Evolutionary conservation across 2,888 invertebrate species (phyloP).

Genomic region (Dasysyrphus albostriatus): DNA sequence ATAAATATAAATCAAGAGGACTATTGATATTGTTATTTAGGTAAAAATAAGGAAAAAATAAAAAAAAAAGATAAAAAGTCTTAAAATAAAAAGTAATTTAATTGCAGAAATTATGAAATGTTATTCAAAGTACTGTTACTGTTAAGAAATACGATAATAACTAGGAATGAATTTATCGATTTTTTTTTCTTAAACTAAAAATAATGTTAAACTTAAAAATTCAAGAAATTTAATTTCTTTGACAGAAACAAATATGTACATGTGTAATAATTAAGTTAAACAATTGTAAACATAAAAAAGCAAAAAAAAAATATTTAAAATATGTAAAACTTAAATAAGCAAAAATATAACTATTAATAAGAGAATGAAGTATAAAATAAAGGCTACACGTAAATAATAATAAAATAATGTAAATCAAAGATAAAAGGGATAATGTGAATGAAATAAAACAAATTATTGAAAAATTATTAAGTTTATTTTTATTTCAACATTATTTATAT

Average conservation of each 20-base stretch:
- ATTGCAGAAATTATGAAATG: constrained; percentile 19
- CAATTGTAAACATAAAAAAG: constrained; percentile 21
- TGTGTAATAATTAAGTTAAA: constrained; percentile 56
- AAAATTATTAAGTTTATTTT: neutral
- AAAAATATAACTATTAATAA: constrained; percentile 19
- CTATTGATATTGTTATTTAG: constrained; percentile 30
- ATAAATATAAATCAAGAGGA: neutral
- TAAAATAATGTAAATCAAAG: constrained; percentile 70
- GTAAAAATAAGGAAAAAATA: constrained; percentile 3
- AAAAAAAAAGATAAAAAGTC: neutral
- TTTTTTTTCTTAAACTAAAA: constrained; percentile 41
- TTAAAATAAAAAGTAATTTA: constrained; percentile 6
- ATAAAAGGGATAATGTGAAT: constrained; percentile 78
- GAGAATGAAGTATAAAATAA: constrained; percentile 32
- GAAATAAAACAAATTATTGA: constrained; percentile 80
- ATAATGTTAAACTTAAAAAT: constrained; percentile 25
- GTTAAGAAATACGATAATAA: constrained; percentile 53
- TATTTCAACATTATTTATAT: neutral
- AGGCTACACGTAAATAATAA: constrained; percentile 26
- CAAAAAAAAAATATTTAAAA: constrained; percentile 34
- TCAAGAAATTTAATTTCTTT: constrained; percentile 46
- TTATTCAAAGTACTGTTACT: constrained; percentile 56
- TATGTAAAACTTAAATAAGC: constrained; percentile 12
- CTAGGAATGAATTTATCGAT: constrained; percentile 55
- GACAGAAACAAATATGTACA: constrained; percentile 55